These are phyloP conservation scores for Gallinago media DNA, from an alignment of 2,113 vertebrate genomes.

Conservation along the genomic window DNA sequence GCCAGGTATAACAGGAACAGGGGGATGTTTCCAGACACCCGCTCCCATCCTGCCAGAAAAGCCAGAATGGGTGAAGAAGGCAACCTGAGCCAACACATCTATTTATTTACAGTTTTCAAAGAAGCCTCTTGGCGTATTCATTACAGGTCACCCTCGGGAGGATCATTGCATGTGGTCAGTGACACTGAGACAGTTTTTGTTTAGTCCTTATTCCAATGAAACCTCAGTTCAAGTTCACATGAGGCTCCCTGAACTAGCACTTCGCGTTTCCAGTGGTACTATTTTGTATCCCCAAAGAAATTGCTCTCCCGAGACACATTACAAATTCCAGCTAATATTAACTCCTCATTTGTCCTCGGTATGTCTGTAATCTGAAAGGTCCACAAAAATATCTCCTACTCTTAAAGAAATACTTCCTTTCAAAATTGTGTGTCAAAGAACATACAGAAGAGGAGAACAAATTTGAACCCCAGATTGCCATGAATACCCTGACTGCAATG, in stretches of 20 bases:
- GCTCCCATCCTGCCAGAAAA: background rate
- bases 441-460: background rate
- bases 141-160: background rate
- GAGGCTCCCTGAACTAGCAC: background rate
- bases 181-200: background rate
- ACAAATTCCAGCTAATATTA: background rate
- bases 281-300: background rate
- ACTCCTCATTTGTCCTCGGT: background rate
- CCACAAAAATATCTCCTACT: background rate
- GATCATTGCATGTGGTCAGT: fast-evolving
- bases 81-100: background rate
- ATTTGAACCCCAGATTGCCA: background rate
- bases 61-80: background rate
- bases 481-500: background rate
- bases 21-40: background rate
- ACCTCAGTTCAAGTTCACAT: background rate
- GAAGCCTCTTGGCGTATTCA: background rate
- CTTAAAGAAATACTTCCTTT: background rate
- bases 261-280: fast-evolving
- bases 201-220: background rate
- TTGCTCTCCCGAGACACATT: background rate
- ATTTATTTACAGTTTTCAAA: background rate
- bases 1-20: background rate
- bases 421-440: background rate
- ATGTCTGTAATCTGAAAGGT: background rate